phyloP scores from a whole-genome alignment of 1,140 invertebrate species.

The Leucophenga varia region DNA sequence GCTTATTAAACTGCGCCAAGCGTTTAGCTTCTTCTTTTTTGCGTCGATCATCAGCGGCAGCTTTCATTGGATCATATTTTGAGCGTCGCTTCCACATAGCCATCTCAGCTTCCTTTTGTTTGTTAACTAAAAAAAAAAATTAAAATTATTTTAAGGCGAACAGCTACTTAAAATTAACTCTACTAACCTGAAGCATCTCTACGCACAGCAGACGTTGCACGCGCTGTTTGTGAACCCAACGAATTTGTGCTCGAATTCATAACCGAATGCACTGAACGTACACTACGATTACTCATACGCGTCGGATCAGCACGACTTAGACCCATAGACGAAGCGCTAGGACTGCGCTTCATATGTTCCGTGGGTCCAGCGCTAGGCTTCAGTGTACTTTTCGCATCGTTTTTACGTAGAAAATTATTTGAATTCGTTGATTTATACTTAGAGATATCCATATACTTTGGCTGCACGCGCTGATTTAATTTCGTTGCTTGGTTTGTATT shows the following conservation, averaged over 20 bases:
- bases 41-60: slow-evolving; percentile 75
- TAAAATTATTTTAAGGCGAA: too few relatives aligned
- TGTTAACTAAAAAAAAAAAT: slow-evolving; percentile 54
- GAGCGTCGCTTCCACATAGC: slow-evolving; percentile 90
- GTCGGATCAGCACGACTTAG: slow-evolving; percentile 38
- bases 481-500: slow-evolving; percentile 38
- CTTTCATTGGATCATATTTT: slow-evolving; percentile 87
- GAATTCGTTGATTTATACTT: slow-evolving; percentile 60
- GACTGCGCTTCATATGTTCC: slow-evolving; percentile 51
- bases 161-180: too few relatives aligned
- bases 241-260: slow-evolving; percentile 48
- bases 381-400: slow-evolving; percentile 63
- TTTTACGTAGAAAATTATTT: slow-evolving; percentile 60
- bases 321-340: slow-evolving; percentile 48
- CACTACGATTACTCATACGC: slow-evolving; percentile 47
- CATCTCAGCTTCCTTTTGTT: slow-evolving; percentile 78
- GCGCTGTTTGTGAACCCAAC: slow-evolving; percentile 21
- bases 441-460: slow-evolving; percentile 62
- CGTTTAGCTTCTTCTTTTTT: slow-evolving; percentile 59
- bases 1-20: slow-evolving; percentile 24
- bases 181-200: slow-evolving; percentile 46
- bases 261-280: slow-evolving; percentile 33
- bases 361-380: slow-evolving; percentile 25
- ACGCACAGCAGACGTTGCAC: slow-evolving; percentile 39
- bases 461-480: slow-evolving; percentile 41